Evolutionary conservation across 2,113 vertebrate species (phyloP), one percentile per base, ranked within the genome.

Genomic region (Elephantulus edwardii): DNA sequence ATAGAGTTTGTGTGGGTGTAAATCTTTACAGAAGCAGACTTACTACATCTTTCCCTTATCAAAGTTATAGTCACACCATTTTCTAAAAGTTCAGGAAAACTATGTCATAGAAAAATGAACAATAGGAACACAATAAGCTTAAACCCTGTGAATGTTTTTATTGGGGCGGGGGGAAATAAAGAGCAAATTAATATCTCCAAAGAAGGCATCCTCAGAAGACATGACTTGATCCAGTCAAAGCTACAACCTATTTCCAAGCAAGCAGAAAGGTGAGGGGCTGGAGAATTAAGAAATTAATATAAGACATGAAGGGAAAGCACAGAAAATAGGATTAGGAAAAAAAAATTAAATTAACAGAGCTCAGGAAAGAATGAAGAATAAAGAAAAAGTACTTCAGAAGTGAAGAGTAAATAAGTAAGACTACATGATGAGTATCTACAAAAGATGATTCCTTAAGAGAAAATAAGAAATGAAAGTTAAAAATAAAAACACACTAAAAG

Each of bases 81-180:
- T 89, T 62, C 40, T 89, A 40, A 79, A 89, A 87, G 30, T 44
- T 40, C 30, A 54, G 75, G 80, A 71, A 90, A 42, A 42, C 8
- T 8, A 42, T 42, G 78, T 75, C 70, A 80, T 20, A 28, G 35
- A 11, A 16, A 88, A 83, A 81, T 7, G 38, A 76, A 19, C 58
- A 38, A 17, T 33, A 38, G 76, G 19, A 80, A 88, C 60, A 42
- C 7, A 35, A 50, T 10, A 11, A 91, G 40, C 84, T 52, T 60
- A 70, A 71, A 42, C 35, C 54, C 30, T 62, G 9, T 20, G 22
- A 38, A 35, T 12, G 28, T 20, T 50, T 77, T 54, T 33, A 28
- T 86, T n/a, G n/a, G n/a, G n/a, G n/a, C n/a, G n/a, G n/a, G n/a
- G n/a, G n/a, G n/a, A 58, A 38, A 11, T 20, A 33, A 54, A 64